Evolutionary conservation across 2,888 invertebrate species (phyloP).

Genomic region (Anticlea derivata): DNA sequence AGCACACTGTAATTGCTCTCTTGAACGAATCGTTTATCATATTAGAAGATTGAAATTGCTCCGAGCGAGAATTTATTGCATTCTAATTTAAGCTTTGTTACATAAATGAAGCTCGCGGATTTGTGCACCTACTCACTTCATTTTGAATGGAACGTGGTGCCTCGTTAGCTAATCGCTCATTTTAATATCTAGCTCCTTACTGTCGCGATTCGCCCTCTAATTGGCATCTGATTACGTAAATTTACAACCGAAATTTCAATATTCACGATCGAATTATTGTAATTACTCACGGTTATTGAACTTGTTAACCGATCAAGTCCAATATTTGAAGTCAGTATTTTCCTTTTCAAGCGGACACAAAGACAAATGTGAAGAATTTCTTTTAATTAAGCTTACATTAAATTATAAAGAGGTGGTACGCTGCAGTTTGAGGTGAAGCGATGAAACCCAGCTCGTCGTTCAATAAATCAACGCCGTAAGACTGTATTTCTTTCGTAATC

Average conservation of each 20-base stretch:
- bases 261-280: conserved; percentile 31
- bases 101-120: conserved; percentile 37
- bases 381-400: conserved; percentile 68
- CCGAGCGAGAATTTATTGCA: conserved; percentile 53
- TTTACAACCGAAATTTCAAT: conserved; percentile 42
- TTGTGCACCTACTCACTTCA: conserved; percentile 30
- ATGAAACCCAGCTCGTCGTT: conserved; percentile 64
- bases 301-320: conserved; percentile 39
- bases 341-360: conserved; percentile 54
- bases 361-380: conserved; percentile 68
- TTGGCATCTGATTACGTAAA: conserved; percentile 54
- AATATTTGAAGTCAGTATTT: conserved; percentile 51
- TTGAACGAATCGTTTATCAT: conserved; percentile 77
- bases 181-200: conserved; percentile 35
- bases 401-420: conserved; percentile 51
- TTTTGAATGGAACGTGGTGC: neutral
- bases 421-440: conserved; percentile 53
- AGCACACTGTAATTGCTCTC: conserved; percentile 63
- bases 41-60: conserved; percentile 64
- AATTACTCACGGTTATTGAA: conserved; percentile 37
- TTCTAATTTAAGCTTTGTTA: conserved; percentile 55
- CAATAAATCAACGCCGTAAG: conserved; percentile 79
- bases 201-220: conserved; percentile 46
- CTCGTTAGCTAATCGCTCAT: conserved; percentile 12
- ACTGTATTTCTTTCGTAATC: conserved; percentile 83